Evolutionary conservation across 2,888 invertebrate genomes (phyloP), one percentile per base, ranked within the genome.

Genomic region (Hipparchia sbordonii): DNA sequence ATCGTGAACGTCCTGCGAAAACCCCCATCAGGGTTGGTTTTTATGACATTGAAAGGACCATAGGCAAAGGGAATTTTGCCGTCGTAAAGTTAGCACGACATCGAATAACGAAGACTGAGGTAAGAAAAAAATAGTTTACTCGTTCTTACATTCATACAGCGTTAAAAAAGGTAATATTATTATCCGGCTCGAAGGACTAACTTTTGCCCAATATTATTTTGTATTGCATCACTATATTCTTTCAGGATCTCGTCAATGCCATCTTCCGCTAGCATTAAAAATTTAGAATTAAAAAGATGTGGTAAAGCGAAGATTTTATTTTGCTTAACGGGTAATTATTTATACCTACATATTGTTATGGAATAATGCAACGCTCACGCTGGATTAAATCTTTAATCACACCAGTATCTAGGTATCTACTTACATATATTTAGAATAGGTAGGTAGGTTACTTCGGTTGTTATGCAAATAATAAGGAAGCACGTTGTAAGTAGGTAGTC

Each of bases 21-120:
- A 95, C 95, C 82, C 96, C 97, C 81, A 97, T 98, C 86, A 96
- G 97, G 84, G 98, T 99, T 85, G 99, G 99, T 82, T 98, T 98
- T 95, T 99, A 99, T 93, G 98, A 99, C 92, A 98, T 99, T 90
- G 98, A 98, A 93, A 96, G 97, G 86, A 99, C 99, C 84, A 99
- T 99, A 85, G 99, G 99, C 83, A 99, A 99, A 93, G 99, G 99
- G 71, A 99, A 99, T 94, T 99, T 99, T 95, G 99, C 99, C 81
- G 98, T 99, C 82, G 99, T 99, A 83, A 99, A 99, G 94, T 95
- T 99, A 89, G 99, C 99, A 82, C 96, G 98, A 88, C 99, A 99
- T 95, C 97, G 98, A 89, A 98, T 99, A 89, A 99, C 99, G 82
- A 99, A 99, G 95, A 98, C 98, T 87, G 99, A 99, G 97, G 99